A percentile compares a stretch with the other conserved stretches of the same genome.
Evolutionary conservation across 2,888 invertebrate genomes (phyloP).

Genomic region (Prenolepis imparis): DNA sequence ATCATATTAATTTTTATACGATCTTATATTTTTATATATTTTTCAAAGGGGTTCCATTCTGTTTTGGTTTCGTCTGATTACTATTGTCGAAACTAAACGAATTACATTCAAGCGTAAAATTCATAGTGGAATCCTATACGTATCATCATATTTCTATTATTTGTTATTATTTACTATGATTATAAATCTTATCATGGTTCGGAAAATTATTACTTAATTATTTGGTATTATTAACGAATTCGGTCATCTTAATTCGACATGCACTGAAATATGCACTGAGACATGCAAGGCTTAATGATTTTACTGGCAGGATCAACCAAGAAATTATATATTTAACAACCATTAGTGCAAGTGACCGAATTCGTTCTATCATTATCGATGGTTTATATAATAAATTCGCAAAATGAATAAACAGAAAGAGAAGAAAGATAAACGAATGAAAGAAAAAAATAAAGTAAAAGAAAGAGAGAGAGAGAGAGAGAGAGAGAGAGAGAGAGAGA

Average conservation of each 20-base stretch:
- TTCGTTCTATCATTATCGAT: slow-evolving; percentile 55
- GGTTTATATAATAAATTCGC: slow-evolving; percentile 45
- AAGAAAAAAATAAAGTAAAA: too few species aligned
- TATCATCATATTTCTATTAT: neutral
- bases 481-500: neutral
- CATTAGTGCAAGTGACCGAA: neutral
- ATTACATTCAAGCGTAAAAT: slow-evolving; percentile 8
- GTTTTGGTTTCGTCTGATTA: neutral
- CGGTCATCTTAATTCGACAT: slow-evolving; percentile 71
- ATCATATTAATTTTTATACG: too few species aligned
- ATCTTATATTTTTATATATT: neutral
- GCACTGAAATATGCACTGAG: slow-evolving; percentile 88
- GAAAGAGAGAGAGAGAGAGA: neutral
- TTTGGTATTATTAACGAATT: neutral
- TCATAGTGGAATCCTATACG: neutral
- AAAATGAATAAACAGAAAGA: slow-evolving; percentile 56
- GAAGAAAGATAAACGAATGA: neutral
- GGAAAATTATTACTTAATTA: neutral
- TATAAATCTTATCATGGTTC: neutral
- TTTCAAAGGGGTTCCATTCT: neutral
- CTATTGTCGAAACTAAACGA: neutral
- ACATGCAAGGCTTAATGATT: slow-evolving; percentile 90
- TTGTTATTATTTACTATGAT: slow-evolving; percentile 11
- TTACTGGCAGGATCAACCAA: too few species aligned
- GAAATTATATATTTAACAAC: too few species aligned